Evolutionary conservation across 1,140 invertebrate genomes (phyloP), one percentile per base, ranked within the genome.

Genomic region (Steinernema feltiae): DNA sequence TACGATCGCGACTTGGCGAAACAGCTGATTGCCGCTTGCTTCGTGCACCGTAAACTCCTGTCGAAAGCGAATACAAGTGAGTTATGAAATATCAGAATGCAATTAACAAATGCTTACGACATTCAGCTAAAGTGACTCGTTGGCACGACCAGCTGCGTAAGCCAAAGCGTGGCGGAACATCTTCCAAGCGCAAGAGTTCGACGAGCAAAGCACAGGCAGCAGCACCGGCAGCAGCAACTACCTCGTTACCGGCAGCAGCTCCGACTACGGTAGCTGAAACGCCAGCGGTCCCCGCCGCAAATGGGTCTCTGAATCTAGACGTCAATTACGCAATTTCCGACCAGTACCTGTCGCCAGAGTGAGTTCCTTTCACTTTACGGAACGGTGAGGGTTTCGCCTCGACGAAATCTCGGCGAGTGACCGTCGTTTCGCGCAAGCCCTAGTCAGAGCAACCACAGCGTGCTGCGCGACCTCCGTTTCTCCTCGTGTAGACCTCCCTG

Each of bases 41-140:
- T 63, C 24, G 53, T 63, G 12, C 53, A 63, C 53, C 53, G 53
- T 15, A 63, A 63, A 27, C 53, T 63, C 3, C 53, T 63, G 2
- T 63, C 53, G 53, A 63, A 63, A 21, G 53, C 53, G 53, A 63
- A 63, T 21, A 63, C 53, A 27, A 63, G 53, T 63, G 53, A 63
- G 53, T 63, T 15, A n/a, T n/a, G 7, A n/a, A 7, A 46, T 46
- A n/a, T 46, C 41, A 7, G 7, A 7, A 12, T 46, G n/a, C 7
- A 46, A n/a, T n/a, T 46, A 46, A 46, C 41, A 7, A 7, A 46
- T n/a, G 41, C 41, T 7, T 46, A 7, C 41, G 7, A 7, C 7
- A 46, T 63, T 63, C 24, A 63, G 53, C 53, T 21, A 63, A 63
- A 27, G 53, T 63, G 24, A 63, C 7, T 63, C 53, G 53, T 7